These are phyloP conservation scores for Scaptomyza tumidula DNA, from an alignment of 2,888 invertebrate genomes.

Conservation along the genomic window DNA sequence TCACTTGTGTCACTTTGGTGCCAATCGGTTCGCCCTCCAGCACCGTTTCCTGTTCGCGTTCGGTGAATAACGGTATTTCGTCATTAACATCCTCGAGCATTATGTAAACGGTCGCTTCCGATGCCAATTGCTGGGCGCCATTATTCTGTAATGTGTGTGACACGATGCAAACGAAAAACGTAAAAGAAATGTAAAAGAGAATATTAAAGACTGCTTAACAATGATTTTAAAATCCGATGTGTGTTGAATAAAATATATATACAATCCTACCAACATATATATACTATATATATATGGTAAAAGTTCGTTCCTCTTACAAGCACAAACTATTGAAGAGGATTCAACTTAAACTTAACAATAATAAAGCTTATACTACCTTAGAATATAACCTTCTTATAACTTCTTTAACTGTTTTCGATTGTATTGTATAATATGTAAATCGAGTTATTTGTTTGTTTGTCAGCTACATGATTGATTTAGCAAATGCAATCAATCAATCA, in stretches of 20 bases:
- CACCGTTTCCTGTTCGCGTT: conserved; percentile 97
- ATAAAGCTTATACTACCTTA: too few relatives aligned
- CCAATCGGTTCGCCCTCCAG: conserved; percentile 97
- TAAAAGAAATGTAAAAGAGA: background rate
- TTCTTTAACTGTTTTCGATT: too few relatives aligned
- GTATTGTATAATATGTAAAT: background rate
- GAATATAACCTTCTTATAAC: too few relatives aligned
- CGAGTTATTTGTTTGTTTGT: background rate
- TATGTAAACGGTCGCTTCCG: conserved; percentile 96
- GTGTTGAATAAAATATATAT: too few relatives aligned
- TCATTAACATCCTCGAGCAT: conserved; percentile 98
- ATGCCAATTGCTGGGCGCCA: conserved; percentile 97
- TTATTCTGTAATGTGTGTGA: conserved; percentile 90
- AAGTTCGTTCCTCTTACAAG: too few relatives aligned
- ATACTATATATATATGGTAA: too few relatives aligned
- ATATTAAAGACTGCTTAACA: background rate
- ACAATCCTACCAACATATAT: too few relatives aligned
- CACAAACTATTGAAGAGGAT: too few relatives aligned
- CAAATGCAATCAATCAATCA: conserved; percentile 60
- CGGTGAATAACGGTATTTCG: conserved; percentile 97
- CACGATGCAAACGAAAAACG: background rate
- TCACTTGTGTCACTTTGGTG: conserved; percentile 97
- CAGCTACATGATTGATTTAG: conserved; percentile 51
- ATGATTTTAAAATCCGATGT: too few relatives aligned
- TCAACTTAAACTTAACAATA: too few relatives aligned